Conservation (phyloP, 2,113 vertebrate species). For the Gallinago media region DNA sequence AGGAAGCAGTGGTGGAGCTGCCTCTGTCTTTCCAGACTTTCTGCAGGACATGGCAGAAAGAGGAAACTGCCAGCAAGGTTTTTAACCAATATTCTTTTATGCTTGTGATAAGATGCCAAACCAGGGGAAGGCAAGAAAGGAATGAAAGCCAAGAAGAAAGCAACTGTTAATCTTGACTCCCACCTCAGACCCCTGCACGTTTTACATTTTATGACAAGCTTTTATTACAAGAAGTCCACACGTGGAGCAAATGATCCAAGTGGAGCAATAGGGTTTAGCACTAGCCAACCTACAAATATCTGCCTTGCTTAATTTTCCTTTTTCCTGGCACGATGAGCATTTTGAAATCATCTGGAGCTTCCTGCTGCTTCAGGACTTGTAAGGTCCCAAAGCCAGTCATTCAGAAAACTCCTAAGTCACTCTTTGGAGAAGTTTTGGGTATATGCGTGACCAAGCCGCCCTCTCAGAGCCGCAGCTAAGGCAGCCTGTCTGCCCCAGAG, state of each 20-base stretch:
- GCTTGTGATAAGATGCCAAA: not conserved
- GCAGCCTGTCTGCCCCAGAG: not conserved
- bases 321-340: not conserved
- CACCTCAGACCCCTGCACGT: not conserved
- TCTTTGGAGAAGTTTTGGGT: not conserved
- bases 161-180: conserved; percentile 10
- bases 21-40: not conserved
- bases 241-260: not conserved
- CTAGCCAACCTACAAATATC: not conserved
- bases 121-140: not conserved
- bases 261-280: accelerated
- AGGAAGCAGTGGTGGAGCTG: not conserved
- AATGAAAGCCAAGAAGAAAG: conserved; percentile 14
- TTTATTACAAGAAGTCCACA: conserved; percentile 1
- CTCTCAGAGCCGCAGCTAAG: not conserved
- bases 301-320: not conserved
- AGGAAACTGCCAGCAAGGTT: not conserved
- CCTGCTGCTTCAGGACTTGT: not conserved
- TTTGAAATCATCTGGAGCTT: conserved; percentile 26
- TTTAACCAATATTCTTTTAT: not conserved
- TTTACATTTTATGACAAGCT: not conserved
- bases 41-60: not conserved
- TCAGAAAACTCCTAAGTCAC: not conserved
- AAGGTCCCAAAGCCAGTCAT: not conserved
- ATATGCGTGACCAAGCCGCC: accelerated